These are phyloP conservation scores for Drosophila phalerata DNA, from an alignment of 2,888 invertebrate species.

Conservation along the genomic window DNA sequence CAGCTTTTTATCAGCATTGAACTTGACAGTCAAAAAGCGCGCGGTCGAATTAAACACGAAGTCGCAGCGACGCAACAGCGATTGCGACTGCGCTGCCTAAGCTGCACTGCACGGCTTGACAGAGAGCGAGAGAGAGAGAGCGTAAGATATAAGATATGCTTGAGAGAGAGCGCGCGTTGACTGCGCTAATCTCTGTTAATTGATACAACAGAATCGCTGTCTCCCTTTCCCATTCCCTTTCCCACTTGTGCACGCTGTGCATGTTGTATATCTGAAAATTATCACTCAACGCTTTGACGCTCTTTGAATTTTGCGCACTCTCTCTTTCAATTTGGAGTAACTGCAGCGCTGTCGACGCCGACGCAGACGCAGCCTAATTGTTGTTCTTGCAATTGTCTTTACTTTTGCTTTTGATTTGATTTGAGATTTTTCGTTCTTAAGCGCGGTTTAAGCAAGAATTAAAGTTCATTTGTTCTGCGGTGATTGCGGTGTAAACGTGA, in stretches of 20 bases:
- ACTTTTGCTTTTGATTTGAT: neutral
- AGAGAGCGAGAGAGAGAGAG: neutral
- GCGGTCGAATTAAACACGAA: conserved; percentile 1
- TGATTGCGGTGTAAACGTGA: conserved; percentile 49
- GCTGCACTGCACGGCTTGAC: conserved; percentile 14
- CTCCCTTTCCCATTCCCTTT: neutral
- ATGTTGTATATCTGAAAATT: conserved; percentile 16
- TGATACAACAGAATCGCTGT: conserved; percentile 14
- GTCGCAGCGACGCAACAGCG: neutral
- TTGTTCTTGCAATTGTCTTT: conserved; percentile 16
- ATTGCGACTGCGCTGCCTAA: conserved; percentile 31
- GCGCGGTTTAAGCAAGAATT: conserved; percentile 50
- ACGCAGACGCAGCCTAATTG: conserved; percentile 1
- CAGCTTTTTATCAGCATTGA: conserved; percentile 41
- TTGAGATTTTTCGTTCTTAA: conserved; percentile 38
- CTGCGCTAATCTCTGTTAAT: conserved; percentile 20
- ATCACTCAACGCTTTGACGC: conserved; percentile 12
- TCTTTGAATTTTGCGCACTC: conserved; percentile 7
- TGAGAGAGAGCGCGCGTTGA: neutral
- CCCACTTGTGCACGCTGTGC: neutral
- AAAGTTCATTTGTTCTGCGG: conserved; percentile 56
- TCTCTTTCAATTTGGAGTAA: neutral
- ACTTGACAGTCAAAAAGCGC: conserved; percentile 43
- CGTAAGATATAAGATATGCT: neutral
- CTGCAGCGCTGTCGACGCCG: neutral